Percentiles rank a stretch among this genome's conserved stretches.
These are phyloP conservation scores for Eupithecia exiguata DNA, from an alignment of 2,888 invertebrate genomes.

Conservation along the genomic window DNA sequence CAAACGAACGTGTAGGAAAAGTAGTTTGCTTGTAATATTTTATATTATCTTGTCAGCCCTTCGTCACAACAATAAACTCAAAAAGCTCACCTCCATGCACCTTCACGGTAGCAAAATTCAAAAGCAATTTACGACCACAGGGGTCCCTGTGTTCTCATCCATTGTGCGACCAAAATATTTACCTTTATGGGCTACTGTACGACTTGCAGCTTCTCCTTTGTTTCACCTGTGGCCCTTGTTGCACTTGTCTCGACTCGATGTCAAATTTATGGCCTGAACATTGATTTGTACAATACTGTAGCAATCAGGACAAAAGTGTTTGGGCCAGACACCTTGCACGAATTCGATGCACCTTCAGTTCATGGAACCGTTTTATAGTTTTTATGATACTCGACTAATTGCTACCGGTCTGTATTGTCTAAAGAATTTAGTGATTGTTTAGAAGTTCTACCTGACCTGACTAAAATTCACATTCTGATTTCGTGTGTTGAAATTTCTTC, in stretches of 20 bases:
- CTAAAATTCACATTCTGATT: neutral
- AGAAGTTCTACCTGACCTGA: slow-evolving; percentile 13
- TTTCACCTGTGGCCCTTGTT: slow-evolving; percentile 32
- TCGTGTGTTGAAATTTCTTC: neutral
- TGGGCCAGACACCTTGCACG: slow-evolving; percentile 25
- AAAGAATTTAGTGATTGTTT: neutral
- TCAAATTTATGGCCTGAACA: slow-evolving; percentile 47
- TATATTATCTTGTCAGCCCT: neutral
- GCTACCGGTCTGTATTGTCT: slow-evolving; percentile 32
- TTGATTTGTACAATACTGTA: slow-evolving; percentile 44
- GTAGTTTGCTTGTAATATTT: neutral
- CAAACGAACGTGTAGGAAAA: too few relatives aligned
- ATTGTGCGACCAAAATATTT: slow-evolving; percentile 74
- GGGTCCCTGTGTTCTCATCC: slow-evolving; percentile 45
- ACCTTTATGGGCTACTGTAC: slow-evolving; percentile 57
- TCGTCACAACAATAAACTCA: neutral
- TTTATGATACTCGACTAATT: slow-evolving; percentile 15
- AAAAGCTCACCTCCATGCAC: neutral
- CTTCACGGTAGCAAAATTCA: slow-evolving; percentile 32
- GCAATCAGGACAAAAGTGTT: slow-evolving; percentile 34
- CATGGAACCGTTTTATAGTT: slow-evolving; percentile 30
- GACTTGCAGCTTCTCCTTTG: neutral
- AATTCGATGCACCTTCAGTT: slow-evolving; percentile 31
- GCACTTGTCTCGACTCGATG: slow-evolving; percentile 48
- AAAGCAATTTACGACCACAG: slow-evolving; percentile 45